Evolutionary conservation across 1,140 invertebrate genomes (phyloP), one percentile per base, ranked within the genome.

Genomic region (Belonocnema kinseyi): DNA sequence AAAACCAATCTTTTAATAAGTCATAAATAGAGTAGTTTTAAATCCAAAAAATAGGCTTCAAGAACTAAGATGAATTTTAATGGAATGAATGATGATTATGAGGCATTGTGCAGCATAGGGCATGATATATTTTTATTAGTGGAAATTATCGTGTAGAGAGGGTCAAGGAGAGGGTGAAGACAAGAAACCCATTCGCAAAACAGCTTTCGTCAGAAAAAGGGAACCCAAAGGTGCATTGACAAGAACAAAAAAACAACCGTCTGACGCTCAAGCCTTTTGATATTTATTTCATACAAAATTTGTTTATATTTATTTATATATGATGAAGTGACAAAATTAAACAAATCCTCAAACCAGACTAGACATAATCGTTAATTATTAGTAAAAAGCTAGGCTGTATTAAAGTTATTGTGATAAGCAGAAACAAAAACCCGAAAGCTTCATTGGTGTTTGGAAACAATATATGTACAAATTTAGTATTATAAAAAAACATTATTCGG

Each of bases 141-240:
- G 26, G 61, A 66, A 66, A 66, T 66, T n/a, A 66, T 66, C 40
- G 61, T 66, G 61, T 66, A 77, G 77, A 66, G 78, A 81, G 76
- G 78, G 71, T 82, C 71, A 77, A 81, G 83, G 79, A 79, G 75
- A 79, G 81, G 80, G 73, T 74, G 83, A 79, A 83, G 81, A 81
- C 76, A 83, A 83, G 70, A 83, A 85, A 79, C 66, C 71, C 75
- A 81, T 80, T 82, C 66, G 72, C 72, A 85, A 77, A 74, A 84
- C 80, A 85, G 61, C n/a, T 82, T 76, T 50, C 82, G 78, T 80
- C 40, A 77, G 72, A 72, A 21, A 71, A 73, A 73, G 79, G 83
- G 82, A 91, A 92, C 89, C 90, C 90, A 92, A 89, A 91, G 92
- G 91, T 92, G 85, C 87, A 88, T 89, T 88, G 85, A 83, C 84